Percentiles rank a stretch among this genome's conserved stretches.
Evolutionary conservation across 2,113 vertebrate species (phyloP).

Genomic region (Galbula dea): DNA sequence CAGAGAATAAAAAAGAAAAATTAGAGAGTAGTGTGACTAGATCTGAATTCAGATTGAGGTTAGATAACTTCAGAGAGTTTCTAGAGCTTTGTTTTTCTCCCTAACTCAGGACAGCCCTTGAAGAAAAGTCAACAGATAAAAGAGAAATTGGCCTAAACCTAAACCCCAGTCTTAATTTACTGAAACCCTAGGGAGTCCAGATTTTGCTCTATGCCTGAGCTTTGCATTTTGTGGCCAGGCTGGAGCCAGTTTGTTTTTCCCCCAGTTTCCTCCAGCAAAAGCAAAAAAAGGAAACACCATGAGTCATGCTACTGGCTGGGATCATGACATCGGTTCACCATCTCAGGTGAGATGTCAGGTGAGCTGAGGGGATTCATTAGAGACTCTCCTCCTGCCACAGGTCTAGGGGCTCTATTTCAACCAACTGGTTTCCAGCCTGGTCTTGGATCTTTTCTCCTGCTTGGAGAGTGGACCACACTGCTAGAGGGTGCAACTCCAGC

Average conservation of each 20-base stretch:
- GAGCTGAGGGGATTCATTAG: neutral
- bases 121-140: neutral
- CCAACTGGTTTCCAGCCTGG: neutral
- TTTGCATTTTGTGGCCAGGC: neutral
- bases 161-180: neutral
- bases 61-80: neutral
- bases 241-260: neutral
- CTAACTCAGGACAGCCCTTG: neutral
- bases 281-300: neutral
- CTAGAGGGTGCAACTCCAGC: neutral
- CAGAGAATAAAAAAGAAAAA: constrained; percentile 2
- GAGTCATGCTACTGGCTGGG: neutral
- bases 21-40: neutral
- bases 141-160: neutral
- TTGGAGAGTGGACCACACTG: too few species aligned
- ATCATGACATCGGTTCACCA: neutral
- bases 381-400: fast-evolving
- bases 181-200: neutral
- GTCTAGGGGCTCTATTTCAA: neutral
- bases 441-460: neutral
- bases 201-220: neutral
- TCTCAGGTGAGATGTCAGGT: neutral
- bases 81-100: neutral
- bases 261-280: neutral
- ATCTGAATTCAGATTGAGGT: neutral